phyloP scores from a whole-genome alignment of 2,888 invertebrate genomes.

The Noctua comes region DNA sequence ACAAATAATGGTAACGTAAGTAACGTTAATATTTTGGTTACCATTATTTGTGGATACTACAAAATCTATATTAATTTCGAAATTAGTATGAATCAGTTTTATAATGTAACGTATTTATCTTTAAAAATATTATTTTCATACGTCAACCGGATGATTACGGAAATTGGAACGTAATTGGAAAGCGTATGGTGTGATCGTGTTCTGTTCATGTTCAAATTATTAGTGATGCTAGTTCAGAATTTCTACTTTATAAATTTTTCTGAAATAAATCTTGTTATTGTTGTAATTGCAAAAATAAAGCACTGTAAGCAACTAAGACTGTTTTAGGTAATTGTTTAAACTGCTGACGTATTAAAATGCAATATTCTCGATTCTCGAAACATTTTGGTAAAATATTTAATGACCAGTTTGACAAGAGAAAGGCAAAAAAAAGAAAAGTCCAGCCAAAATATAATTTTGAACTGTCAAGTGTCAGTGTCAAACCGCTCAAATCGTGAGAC shows the following conservation, averaged over 20 bases:
- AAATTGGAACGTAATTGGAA: constrained; percentile 15
- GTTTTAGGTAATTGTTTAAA: too few relatives aligned
- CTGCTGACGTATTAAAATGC: too few relatives aligned
- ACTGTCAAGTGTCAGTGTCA: constrained; percentile 46
- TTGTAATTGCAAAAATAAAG: neutral
- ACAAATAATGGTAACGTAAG: too few relatives aligned
- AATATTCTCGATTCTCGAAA: neutral
- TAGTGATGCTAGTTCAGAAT: constrained; percentile 3
- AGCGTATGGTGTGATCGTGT: constrained; percentile 8
- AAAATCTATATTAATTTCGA: neutral
- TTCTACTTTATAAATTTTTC: neutral
- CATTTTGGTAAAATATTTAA: neutral
- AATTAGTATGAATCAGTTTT: neutral
- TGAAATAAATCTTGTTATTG: neutral
- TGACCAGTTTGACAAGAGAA: neutral
- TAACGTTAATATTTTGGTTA: too few relatives aligned
- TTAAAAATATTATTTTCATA: neutral
- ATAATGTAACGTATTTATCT: neutral
- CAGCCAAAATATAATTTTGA: neutral
- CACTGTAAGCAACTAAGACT: rapidly evolving
- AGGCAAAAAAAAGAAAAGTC: neutral
- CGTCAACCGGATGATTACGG: neutral
- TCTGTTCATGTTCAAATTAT: constrained; percentile 14
- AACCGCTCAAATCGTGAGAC: constrained; percentile 68
- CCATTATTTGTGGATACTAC: neutral